phyloP scores from a whole-genome alignment of 2,113 vertebrate genomes.

The Myrmecobius fasciatus region DNA sequence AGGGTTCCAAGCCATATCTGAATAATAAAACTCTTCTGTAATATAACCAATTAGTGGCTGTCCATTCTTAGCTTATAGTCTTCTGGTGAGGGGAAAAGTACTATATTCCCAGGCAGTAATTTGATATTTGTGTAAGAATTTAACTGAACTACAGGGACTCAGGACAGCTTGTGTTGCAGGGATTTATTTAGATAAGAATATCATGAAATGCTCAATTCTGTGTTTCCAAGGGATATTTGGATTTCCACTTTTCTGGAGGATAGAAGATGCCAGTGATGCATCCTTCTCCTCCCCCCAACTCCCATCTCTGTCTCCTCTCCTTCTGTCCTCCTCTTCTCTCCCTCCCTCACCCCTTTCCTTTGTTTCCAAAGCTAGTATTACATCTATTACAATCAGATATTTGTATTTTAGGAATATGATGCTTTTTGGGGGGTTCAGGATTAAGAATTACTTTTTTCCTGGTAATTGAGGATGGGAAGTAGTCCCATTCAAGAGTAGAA shows the following conservation, averaged over 20 bases:
- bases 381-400: background rate
- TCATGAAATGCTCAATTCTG: background rate
- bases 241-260: background rate
- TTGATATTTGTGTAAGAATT: background rate
- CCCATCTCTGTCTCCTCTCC: too few relatives aligned
- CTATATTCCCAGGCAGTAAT: background rate
- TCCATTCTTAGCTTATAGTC: background rate
- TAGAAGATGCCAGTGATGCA: background rate
- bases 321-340: too few relatives aligned
- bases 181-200: background rate
- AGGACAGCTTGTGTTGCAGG: background rate
- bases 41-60: background rate
- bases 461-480: background rate
- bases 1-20: background rate
- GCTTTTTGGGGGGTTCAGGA: background rate
- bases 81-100: background rate
- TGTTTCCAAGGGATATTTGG: background rate
- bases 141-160: background rate
- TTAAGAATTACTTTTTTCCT: background rate
- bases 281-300: too few relatives aligned
- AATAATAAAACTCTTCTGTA: background rate
- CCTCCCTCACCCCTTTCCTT: background rate
- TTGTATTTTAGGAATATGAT: background rate
- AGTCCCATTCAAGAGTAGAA: background rate
- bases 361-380: background rate